phyloP scores from a whole-genome alignment of 2,113 vertebrate genomes.

The Indicator indicator region DNA sequence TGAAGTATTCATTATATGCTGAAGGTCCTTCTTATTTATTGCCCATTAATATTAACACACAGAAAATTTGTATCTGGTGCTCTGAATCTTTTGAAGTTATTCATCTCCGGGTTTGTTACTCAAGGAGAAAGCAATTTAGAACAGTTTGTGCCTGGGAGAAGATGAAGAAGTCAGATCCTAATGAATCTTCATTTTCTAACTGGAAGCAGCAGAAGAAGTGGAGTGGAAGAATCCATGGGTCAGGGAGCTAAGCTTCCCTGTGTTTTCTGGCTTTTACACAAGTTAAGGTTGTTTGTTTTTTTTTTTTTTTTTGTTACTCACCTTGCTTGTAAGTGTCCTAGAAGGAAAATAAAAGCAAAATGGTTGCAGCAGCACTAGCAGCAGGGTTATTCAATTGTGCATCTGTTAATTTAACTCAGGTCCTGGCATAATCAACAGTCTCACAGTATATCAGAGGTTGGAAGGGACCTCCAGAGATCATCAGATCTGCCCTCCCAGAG shows the following conservation, averaged over 20 bases:
- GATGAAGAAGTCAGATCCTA: neutral
- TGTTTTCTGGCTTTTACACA: neutral
- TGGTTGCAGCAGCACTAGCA: neutral
- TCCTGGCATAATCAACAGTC: no score
- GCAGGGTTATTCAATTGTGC: neutral
- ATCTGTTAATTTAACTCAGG: neutral
- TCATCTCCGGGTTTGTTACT: neutral
- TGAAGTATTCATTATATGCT: neutral
- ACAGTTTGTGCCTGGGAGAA: neutral
- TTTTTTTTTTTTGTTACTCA: neutral
- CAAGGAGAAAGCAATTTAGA: neutral
- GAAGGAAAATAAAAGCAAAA: neutral
- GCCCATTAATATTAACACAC: neutral
- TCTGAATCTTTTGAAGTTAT: neutral
- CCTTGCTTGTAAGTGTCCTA: neutral
- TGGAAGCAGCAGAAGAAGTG: accelerated
- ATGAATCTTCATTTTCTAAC: neutral
- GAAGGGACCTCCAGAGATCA: no score
- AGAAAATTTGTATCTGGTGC: neutral
- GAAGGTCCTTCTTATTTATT: neutral
- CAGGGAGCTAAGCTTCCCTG: neutral
- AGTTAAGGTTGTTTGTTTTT: neutral
- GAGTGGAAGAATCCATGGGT: neutral
- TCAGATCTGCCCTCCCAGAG: no score
- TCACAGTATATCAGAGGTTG: no score